phyloP scores from a whole-genome alignment of 2,113 vertebrate species.

The Chaetodon auriga region DNA sequence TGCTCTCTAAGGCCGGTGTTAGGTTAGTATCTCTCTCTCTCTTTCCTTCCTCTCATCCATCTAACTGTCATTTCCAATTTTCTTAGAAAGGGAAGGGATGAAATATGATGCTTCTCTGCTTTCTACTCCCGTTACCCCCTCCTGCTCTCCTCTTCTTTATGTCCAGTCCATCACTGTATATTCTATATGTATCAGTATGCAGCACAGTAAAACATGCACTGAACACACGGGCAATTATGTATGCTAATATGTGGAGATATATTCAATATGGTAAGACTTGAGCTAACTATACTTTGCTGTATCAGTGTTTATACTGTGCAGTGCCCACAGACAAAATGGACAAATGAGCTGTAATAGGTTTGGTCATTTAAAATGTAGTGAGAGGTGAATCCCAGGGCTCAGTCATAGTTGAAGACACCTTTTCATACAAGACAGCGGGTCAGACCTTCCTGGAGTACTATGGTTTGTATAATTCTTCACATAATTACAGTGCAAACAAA shows the following conservation, averaged over 20 bases:
- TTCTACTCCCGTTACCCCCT: constrained; percentile 8
- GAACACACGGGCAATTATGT: constrained; percentile 18
- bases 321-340: background rate
- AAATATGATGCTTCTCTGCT: constrained; percentile 62
- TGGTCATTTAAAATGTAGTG: constrained; percentile 27
- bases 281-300: constrained; percentile 9
- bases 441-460: background rate
- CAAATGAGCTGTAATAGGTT: constrained; percentile 30
- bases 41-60: constrained; percentile 33
- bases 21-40: background rate
- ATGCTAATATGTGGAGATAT: constrained; percentile 44
- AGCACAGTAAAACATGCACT: constrained; percentile 15
- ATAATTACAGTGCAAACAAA: background rate
- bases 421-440: background rate
- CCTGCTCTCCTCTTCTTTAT: constrained; percentile 27
- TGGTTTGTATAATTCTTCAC: background rate
- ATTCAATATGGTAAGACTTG: constrained; percentile 11
- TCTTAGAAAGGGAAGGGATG: constrained; percentile 59
- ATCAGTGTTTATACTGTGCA: constrained; percentile 20
- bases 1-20: background rate
- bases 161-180: constrained; percentile 7
- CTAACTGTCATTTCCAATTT: constrained; percentile 54
- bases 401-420: background rate
- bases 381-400: background rate
- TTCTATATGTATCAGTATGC: constrained; percentile 1